These are phyloP conservation scores for Salmo trutta DNA, from an alignment of 2,797 vertebrate genomes.

Conservation along the genomic window DNA sequence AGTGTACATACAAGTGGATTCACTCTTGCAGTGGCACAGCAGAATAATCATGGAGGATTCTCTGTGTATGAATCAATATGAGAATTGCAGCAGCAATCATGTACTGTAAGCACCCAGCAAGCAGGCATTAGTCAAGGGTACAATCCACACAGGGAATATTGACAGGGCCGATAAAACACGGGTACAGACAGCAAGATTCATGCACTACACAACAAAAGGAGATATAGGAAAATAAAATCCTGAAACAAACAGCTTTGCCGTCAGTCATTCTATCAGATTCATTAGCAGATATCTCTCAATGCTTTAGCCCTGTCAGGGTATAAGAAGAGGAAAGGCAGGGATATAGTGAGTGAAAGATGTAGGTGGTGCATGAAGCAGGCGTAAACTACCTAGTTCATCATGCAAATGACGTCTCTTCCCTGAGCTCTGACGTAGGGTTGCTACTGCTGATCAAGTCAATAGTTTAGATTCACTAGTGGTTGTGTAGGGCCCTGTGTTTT, in stretches of 20 bases:
- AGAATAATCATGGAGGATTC: conserved; percentile 46
- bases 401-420: too few relatives aligned
- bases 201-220: conserved; percentile 54
- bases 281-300: conserved; percentile 55
- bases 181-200: conserved; percentile 63
- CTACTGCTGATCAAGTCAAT: too few relatives aligned
- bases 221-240: conserved; percentile 30
- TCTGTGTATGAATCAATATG: conserved; percentile 42
- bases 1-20: not conserved
- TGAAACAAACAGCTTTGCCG: conserved; percentile 41
- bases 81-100: conserved; percentile 42
- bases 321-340: conserved; percentile 35
- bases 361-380: conserved; percentile 58
- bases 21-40: conserved; percentile 18
- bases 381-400: too few relatives aligned
- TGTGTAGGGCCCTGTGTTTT: too few relatives aligned
- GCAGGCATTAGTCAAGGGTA: conserved; percentile 65
- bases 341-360: conserved; percentile 63
- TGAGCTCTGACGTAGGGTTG: too few relatives aligned
- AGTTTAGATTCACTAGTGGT: too few relatives aligned
- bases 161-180: conserved; percentile 65
- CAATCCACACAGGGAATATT: conserved; percentile 58
- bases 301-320: conserved; percentile 26
- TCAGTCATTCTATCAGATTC: conserved; percentile 47
- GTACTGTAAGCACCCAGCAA: conserved; percentile 21